phyloP scores from a whole-genome alignment of 2,888 invertebrate genomes.

The Yponomeuta sedellus region DNA sequence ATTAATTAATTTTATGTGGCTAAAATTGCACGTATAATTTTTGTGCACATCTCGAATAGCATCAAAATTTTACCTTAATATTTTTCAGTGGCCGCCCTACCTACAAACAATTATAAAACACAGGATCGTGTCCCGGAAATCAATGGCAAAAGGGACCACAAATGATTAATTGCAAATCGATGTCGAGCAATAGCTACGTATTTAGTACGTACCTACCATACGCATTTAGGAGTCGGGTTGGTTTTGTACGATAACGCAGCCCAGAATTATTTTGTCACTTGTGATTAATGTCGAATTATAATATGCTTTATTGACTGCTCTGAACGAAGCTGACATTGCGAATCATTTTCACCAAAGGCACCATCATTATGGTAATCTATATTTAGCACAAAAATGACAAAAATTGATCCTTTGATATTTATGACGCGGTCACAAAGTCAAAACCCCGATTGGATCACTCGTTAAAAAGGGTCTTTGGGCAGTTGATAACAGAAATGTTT shows the following conservation, averaged over 20 bases:
- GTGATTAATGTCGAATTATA: slow-evolving; percentile 66
- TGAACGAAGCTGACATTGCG: slow-evolving; percentile 38
- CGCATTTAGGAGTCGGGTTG: slow-evolving; percentile 42
- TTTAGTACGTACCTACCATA: neutral
- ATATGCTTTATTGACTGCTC: slow-evolving; percentile 55
- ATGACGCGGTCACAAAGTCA: neutral
- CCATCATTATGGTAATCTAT: neutral
- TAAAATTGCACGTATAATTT: no score
- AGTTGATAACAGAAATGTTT: neutral
- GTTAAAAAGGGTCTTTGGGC: neutral
- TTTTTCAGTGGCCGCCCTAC: neutral
- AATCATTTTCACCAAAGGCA: slow-evolving; percentile 28
- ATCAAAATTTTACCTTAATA: neutral
- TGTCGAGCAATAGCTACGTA: slow-evolving; percentile 20
- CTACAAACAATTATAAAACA: neutral
- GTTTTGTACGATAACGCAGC: slow-evolving; percentile 58
- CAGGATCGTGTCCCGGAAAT: neutral
- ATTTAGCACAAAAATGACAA: neutral
- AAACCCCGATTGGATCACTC: neutral
- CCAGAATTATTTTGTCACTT: slow-evolving; percentile 59
- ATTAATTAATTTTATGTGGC: no score
- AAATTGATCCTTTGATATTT: neutral
- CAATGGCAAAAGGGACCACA: slow-evolving; percentile 39
- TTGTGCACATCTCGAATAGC: no score
- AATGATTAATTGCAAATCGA: slow-evolving; percentile 73